phyloP scores from a whole-genome alignment of 2,888 invertebrate genomes.

The Mylabris sibirica region DNA sequence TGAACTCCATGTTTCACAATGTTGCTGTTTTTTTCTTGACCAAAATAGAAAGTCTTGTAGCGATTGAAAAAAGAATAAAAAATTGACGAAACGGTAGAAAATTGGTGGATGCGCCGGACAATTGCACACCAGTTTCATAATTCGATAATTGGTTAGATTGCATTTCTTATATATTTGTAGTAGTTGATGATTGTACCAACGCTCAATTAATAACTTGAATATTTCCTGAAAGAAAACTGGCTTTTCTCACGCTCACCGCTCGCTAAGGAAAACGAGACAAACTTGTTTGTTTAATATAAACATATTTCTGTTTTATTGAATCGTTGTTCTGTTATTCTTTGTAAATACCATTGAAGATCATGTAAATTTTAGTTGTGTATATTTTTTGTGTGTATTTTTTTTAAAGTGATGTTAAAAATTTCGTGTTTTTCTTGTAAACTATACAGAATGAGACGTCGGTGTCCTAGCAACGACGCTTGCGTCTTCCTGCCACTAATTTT shows the following conservation, averaged over 20 bases:
- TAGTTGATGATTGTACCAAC: too few relatives aligned
- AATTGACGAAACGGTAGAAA: neutral
- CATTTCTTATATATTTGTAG: too few relatives aligned
- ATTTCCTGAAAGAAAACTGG: neutral
- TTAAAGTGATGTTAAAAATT: neutral
- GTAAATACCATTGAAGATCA: too few relatives aligned
- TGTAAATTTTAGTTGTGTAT: too few relatives aligned
- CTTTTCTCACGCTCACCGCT: neutral
- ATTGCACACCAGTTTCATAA: neutral
- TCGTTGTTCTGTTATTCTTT: too few relatives aligned
- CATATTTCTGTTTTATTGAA: neutral
- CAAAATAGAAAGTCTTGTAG: neutral
- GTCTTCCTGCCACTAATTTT: constrained; percentile 44
- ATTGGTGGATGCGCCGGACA: neutral
- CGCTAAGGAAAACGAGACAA: neutral
- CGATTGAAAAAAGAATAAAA: neutral
- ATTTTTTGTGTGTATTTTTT: too few relatives aligned
- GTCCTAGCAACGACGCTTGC: constrained; percentile 60
- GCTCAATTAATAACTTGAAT: neutral
- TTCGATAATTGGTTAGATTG: neutral
- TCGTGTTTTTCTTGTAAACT: constrained; percentile 8
- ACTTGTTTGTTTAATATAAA: neutral
- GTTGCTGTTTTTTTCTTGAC: neutral
- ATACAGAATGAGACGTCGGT: constrained; percentile 49
- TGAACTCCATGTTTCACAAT: neutral